Conservation (phyloP, 1,140 invertebrate genomes). For the Hyles euphorbiae region DNA sequence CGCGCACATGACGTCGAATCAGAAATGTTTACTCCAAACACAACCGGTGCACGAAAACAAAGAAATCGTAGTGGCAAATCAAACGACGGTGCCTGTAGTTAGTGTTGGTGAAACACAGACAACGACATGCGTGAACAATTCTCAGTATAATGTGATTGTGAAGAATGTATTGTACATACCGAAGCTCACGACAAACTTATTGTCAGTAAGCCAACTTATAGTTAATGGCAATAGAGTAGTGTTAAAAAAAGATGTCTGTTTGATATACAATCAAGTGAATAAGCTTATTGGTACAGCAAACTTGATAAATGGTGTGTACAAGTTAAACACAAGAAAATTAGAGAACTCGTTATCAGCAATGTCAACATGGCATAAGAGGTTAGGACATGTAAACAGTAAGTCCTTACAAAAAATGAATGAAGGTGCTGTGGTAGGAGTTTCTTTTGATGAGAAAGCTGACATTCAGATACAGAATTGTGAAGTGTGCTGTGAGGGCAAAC, state of each 20-base stretch:
- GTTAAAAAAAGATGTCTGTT: not conserved
- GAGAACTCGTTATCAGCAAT: slow-evolving; percentile 17
- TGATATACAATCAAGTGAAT: not conserved
- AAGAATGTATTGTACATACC: not conserved
- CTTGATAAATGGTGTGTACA: slow-evolving; percentile 15
- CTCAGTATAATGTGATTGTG: slow-evolving; percentile 11
- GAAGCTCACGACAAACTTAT: no score
- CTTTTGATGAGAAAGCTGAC: slow-evolving; percentile 17
- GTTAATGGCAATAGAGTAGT: no score
- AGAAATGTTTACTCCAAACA: no score
- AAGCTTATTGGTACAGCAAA: not conserved
- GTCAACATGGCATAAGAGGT: no score
- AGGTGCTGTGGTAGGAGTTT: slow-evolving; percentile 17
- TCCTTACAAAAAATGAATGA: slow-evolving; percentile 15
- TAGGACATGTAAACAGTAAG: slow-evolving; percentile 5
- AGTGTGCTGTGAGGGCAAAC: slow-evolving; percentile 10
- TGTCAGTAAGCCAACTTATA: no score
- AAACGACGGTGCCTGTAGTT: not conserved
- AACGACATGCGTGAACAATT: slow-evolving; percentile 16
- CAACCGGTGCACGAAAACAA: no score
- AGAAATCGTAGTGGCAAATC: no score
- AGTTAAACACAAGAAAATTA: slow-evolving; percentile 19
- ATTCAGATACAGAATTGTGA: slow-evolving; percentile 15
- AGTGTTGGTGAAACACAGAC: slow-evolving; percentile 10
- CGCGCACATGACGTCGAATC: no score